Base-by-base conservation (phyloP, 2,888 invertebrate species). In the Cylloceria caligata region DNA sequence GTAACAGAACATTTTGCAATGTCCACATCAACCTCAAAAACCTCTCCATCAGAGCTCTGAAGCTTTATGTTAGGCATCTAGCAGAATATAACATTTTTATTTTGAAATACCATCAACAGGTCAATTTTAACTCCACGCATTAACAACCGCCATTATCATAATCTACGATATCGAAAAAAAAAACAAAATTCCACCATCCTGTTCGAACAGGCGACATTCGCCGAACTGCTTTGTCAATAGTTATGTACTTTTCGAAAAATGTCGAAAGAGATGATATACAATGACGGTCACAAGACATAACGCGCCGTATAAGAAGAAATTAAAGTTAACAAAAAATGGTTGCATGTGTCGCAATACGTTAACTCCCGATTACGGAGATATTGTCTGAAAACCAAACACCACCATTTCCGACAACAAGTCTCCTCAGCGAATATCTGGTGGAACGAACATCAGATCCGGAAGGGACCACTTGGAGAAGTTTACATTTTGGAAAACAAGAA, bases 1-100 rank as follows among this genome's bases (percentile, higher is more conserved):
- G 99, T 99, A 16, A 98, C 98, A 0, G 99, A 99, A 93, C 98
- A 98, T 94, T 98, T 98, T 60, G 99, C 99, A 80, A 99, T 98
- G 93, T 99, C 98, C 0, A 98, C 97, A 90, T 99, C 99, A 0
- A 99, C 98, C 86, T 98, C 97, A 92, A 99, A 99, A 27, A 97
- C 96, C 93, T 99, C 99, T 69, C 97, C 98, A 93, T 99, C 99
- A 0, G 97, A 97, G 83, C 98, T 98, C 93, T 98, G 98, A 85
- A 99, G 94, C 92, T 98, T 99, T 87, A 99, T 98, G 89, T 96
- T 97, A 45, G 98, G 98, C 98, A 99, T 99, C 95, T 96, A 89
- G 47, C 72, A 27, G 57, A 69, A 36, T n/a, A 19, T 34, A 60
- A 64, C n/a, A 60, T n/a, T 9, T 5, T 49, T 39, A 45, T 24